These are phyloP conservation scores for Chymomyza caudatula DNA, from an alignment of 2,888 invertebrate species.

Conservation along the genomic window DNA sequence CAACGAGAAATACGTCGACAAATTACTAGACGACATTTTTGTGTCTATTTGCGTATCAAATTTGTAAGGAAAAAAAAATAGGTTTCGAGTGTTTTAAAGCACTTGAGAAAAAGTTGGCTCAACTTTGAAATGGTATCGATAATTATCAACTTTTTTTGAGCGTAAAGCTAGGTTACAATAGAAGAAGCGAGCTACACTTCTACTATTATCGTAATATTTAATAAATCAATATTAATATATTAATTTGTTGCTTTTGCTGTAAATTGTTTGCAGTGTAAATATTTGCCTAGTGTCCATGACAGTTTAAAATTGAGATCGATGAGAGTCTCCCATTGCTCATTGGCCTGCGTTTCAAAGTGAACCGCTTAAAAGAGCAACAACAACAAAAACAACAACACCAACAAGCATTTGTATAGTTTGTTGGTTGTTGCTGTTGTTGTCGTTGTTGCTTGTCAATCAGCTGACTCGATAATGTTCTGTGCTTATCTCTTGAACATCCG, in stretches of 20 bases:
- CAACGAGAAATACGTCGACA: neutral
- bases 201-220: neutral
- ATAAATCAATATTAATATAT: neutral
- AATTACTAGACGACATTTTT: neutral
- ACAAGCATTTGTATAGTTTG: neutral
- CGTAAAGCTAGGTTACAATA: neutral
- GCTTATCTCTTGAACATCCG: neutral
- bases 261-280: neutral
- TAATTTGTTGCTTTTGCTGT: neutral
- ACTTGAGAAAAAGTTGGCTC: neutral
- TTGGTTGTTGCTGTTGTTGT: neutral
- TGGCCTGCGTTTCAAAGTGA: neutral
- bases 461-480: neutral
- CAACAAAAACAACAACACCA: neutral
- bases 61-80: neutral
- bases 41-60: neutral
- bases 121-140: too few relatives aligned
- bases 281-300: slow-evolving; percentile 23
- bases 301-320: slow-evolving; percentile 18
- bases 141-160: neutral
- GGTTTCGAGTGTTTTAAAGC: neutral
- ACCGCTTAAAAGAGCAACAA: neutral
- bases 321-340: slow-evolving; percentile 8
- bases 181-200: neutral
- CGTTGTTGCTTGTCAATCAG: neutral